Conservation (phyloP, 92 coral and sea anemone species). For the Metridium senile region DNA sequence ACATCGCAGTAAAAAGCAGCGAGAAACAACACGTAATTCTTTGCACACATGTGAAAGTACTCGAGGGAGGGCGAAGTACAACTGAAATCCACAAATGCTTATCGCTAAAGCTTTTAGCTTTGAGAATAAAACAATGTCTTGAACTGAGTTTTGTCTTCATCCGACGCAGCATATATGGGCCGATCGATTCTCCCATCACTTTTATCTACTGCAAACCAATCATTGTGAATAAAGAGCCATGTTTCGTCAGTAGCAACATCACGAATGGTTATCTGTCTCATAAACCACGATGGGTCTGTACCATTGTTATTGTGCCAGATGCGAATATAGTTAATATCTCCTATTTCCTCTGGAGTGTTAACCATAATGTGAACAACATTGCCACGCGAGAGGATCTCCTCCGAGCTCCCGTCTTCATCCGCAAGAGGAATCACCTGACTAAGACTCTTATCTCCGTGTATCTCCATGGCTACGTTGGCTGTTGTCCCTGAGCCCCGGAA, state of each 20-base stretch:
- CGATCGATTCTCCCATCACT: slow-evolving; percentile 78
- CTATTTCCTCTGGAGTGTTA: slow-evolving; percentile 54
- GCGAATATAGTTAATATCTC: slow-evolving; percentile 60
- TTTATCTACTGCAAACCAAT: slow-evolving; percentile 86
- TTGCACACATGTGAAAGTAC: slow-evolving; percentile 75
- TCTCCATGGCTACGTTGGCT: slow-evolving; percentile 64
- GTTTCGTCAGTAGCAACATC: slow-evolving; percentile 65
- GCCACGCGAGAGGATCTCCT: slow-evolving; percentile 59
- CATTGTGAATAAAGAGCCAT: slow-evolving; percentile 70
- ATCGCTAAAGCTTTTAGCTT: slow-evolving; percentile 46
- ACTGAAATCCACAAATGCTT: slow-evolving; percentile 85
- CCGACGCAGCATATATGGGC: slow-evolving; percentile 46
- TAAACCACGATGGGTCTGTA: slow-evolving; percentile 68
- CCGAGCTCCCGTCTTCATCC: slow-evolving; percentile 39
- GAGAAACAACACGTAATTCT: slow-evolving; percentile 78
- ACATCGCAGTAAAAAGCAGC: slow-evolving; percentile 75
- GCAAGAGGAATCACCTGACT: slow-evolving; percentile 58
- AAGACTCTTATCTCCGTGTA: slow-evolving; percentile 64
- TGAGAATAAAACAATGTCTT: slow-evolving; percentile 59
- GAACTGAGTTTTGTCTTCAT: slow-evolving; percentile 63
- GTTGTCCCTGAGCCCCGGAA: slow-evolving; percentile 80
- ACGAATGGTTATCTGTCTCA: slow-evolving; percentile 64
- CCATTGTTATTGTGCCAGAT: slow-evolving; percentile 93
- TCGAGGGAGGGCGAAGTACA: slow-evolving; percentile 68
- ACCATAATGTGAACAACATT: slow-evolving; percentile 57